A percentile compares a stretch with the other conserved stretches of the same genome.
phyloP scores from a whole-genome alignment of 2,797 vertebrate species.

The Onychomys torridus region DNA sequence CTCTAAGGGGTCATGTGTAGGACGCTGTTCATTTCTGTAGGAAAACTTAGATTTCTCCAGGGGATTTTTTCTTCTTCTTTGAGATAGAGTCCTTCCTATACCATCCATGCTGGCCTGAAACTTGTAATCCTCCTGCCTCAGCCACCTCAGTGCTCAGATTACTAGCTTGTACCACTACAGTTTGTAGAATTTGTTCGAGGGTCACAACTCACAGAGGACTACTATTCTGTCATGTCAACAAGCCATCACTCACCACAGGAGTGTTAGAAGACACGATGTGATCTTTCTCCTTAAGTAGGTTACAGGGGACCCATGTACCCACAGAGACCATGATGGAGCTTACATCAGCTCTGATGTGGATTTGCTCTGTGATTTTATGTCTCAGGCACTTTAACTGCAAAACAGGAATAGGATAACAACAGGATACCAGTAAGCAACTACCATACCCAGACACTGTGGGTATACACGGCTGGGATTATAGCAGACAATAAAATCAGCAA shows the following conservation, averaged over 20 bases:
- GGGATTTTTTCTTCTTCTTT: neutral
- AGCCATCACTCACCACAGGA: neutral
- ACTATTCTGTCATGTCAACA: neutral
- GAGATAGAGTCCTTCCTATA: neutral
- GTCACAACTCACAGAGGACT: constrained; percentile 4
- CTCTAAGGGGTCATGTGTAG: constrained; percentile 57
- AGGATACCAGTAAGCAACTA: neutral
- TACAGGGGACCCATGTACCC: neutral
- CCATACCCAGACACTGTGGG: neutral
- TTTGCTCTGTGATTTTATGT: constrained; percentile 41
- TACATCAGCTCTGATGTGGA: neutral
- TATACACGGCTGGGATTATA: neutral
- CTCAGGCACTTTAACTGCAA: constrained; percentile 18
- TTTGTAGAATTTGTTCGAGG: neutral
- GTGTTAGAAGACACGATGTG: neutral
- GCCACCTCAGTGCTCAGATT: neutral
- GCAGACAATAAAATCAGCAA: neutral
- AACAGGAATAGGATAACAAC: neutral
- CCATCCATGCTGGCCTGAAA: neutral
- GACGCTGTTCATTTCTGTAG: constrained; percentile 72
- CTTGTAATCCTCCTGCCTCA: neutral
- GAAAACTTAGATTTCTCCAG: constrained; percentile 60
- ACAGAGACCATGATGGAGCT: neutral
- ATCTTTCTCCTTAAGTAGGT: neutral
- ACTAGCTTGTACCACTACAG: neutral